Base-by-base conservation (phyloP, 2,113 vertebrate genomes). In the Caranx melampygus region DNA sequence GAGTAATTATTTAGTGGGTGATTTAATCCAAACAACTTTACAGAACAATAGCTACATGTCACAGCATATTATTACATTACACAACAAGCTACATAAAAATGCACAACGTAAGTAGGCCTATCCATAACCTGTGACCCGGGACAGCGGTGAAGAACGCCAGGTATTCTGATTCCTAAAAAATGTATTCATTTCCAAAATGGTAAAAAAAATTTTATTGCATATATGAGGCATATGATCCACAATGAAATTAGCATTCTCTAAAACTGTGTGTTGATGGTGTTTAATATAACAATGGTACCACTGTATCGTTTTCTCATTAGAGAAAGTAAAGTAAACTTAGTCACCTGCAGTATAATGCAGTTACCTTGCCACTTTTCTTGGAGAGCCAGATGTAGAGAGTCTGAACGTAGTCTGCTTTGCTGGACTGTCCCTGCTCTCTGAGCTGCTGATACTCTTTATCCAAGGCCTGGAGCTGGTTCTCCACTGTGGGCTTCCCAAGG, bases 381-480 rank as follows among this genome's bases (percentile, higher is more conserved):
- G 92, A 92, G 21, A 94, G 87, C 93, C 93, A 94, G 68, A 89
- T 82, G 89, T 89, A 94, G 49, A 94, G 92, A 6, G 92, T 94
- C 84, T 94, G 93, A 21, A 90, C 73, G 13, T 93, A 92, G 80
- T 94, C 92, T 10, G 93, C 90, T 68, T 87, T 94, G 68, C 60
- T 78, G 11, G 93, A 90, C 72, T 92, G 93, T 26, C 92, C 87
- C 52, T 93, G 93, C 4, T 94, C 93, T 81, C 72, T 94, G 40
- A 95, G 89, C 73, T 90, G 88, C 61, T 88, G 91, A 49, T 85
- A 91, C 79, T 94, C 94, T 61, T 81, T 81, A 75, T 95, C 93
- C 78, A 95, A 77, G 57, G 94, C 93, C 88, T 93, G 91, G 20
- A 95, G 83, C 90, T 94, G 93, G 65, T 91, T 89, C 83, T 93